Evolutionary conservation across 2,888 invertebrate species (phyloP), one percentile per base, ranked within the genome.

Genomic region (Eristalis intricaria): DNA sequence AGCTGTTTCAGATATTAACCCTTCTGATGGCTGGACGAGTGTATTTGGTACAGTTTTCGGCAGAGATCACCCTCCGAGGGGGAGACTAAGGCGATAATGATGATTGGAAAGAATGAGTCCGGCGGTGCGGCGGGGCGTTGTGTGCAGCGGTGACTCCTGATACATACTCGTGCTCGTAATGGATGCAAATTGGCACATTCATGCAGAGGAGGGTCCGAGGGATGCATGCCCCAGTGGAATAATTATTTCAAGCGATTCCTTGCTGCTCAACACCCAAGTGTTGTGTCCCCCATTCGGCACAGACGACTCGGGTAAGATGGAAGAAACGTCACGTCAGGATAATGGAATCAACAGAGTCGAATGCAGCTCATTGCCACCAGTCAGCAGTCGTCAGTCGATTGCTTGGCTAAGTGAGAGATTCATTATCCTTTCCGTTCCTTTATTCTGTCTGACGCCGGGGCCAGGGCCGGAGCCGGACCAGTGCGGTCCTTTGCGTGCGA

Each of bases 171-270:
- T 8, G 50, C 8, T 61, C 38, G 29, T 78, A 78, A 78, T 75
- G 58, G 56, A 83, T 71, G 83, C 70, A 83, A 87, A 87, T 87
- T 83, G 65, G 32, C 66, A 23, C 38, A 58, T 69, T 69, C 56
- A 68, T 71, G 71, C 65, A 79, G 78, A 63, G 63, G 65, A n/a
- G 43, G 74, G 35, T 63, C 5, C 19, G 5, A 32, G 69, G 11
- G 13, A 61, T 22, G n/a, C 23, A 13, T 35, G 19, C 11, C 26
- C 19, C 22, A 35, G 23, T 13, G 26, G 58, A 58, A 66, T 64
- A 60, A 43, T 79, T 71, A 65, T 79, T 74, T 74, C 35, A 38
- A 65, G 58, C 23, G 73, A 60, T 73, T 70, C 64, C 61, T 65
- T 38, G 43, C 68, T 70, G 63, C 71, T 63, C 66, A 71, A 43